Conservation (phyloP, 2,113 vertebrate species). For the Hystrix cristata region DNA sequence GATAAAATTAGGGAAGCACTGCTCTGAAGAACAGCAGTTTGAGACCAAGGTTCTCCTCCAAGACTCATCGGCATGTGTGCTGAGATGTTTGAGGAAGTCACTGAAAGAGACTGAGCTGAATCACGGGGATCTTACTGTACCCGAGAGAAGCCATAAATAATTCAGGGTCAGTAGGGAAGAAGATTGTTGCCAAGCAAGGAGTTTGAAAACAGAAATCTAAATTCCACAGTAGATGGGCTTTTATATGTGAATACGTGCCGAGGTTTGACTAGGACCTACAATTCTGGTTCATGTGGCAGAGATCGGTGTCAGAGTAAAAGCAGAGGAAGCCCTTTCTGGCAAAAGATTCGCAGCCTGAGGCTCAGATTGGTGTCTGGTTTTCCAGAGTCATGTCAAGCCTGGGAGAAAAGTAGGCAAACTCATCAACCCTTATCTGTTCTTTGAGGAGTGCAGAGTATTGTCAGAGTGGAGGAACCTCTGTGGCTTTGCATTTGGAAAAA, state of each 20-base stretch:
- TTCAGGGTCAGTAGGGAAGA: neutral
- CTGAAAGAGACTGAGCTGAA: neutral
- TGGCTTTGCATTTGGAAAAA: neutral
- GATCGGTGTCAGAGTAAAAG: neutral
- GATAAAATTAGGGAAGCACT: neutral
- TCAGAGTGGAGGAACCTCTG: neutral
- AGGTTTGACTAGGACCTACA: neutral
- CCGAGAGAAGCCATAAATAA: neutral
- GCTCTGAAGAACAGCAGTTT: neutral
- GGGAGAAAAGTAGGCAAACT: neutral
- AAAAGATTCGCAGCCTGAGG: neutral
- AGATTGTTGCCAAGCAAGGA: neutral
- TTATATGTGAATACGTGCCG: neutral
- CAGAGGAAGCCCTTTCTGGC: neutral
- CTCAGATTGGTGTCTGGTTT: neutral
- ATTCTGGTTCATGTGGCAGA: neutral
- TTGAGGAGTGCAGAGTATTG: neutral
- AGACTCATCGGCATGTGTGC: neutral
- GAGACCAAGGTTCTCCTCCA: neutral
- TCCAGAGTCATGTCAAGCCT: neutral
- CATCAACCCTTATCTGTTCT: neutral
- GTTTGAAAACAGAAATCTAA: constrained; percentile 35
- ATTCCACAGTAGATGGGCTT: neutral
- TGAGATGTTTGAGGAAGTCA: neutral
- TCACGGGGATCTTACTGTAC: neutral